phyloP scores from a whole-genome alignment of 2,113 vertebrate species.

The Pterocles orientalis region DNA sequence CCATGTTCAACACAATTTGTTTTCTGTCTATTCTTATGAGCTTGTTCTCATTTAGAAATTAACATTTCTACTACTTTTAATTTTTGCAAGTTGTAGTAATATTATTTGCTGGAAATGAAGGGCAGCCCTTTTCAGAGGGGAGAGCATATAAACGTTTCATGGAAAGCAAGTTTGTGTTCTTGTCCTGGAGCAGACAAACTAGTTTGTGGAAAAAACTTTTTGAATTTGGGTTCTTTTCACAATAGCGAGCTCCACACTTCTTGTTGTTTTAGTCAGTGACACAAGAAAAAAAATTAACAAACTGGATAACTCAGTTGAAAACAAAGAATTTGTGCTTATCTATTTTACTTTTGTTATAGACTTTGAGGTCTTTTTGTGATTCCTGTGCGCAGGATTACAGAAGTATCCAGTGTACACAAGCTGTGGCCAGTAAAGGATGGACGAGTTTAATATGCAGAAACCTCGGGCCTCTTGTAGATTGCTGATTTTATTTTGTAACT shows the following conservation, averaged over 20 bases:
- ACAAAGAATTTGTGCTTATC: neutral
- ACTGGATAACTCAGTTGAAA: neutral
- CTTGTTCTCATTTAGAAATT: neutral
- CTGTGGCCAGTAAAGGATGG: neutral
- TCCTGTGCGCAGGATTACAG: neutral
- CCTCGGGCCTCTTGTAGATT: neutral
- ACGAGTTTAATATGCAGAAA: neutral
- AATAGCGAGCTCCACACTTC: neutral
- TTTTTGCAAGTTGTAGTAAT: neutral
- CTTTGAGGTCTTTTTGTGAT: constrained; percentile 8
- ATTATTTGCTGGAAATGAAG: neutral
- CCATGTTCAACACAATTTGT: neutral
- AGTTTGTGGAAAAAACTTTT: neutral
- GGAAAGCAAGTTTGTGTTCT: neutral
- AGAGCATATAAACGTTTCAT: neutral
- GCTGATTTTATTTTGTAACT: constrained; percentile 13
- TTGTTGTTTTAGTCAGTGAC: neutral
- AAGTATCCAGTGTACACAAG: neutral
- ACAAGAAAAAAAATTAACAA: neutral
- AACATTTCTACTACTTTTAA: neutral
- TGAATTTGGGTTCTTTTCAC: neutral
- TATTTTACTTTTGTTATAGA: neutral
- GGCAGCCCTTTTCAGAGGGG: neutral
- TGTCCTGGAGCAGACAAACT: neutral
- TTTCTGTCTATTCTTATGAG: neutral